Percentiles rank a stretch among this genome's conserved stretches.
phyloP scores from a whole-genome alignment of 2,113 vertebrate genomes.

The Bufo gargarizans region DNA sequence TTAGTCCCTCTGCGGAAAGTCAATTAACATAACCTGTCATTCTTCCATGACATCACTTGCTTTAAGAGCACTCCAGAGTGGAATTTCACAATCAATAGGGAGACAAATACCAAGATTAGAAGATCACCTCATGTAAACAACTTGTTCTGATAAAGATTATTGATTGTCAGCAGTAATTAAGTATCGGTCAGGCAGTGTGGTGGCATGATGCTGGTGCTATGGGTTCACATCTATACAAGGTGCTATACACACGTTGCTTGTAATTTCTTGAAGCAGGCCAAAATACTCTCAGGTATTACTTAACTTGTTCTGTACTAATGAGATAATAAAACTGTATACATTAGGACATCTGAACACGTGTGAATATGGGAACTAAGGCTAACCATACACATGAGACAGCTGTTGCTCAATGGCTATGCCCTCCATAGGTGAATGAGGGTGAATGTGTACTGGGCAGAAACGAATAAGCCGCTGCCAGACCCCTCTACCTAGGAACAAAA shows the following conservation, averaged over 20 bases:
- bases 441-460: too few relatives aligned
- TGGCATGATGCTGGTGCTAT: neutral
- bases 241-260: neutral
- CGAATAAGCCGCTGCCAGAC: too few relatives aligned
- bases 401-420: too few relatives aligned
- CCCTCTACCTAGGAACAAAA: too few relatives aligned
- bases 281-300: neutral
- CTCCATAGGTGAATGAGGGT: too few relatives aligned
- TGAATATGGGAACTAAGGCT: too few relatives aligned
- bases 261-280: neutral
- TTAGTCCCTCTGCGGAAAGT: neutral
- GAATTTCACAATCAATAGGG: conserved; percentile 26
- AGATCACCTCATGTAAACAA: conserved; percentile 32
- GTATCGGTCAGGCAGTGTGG: neutral
- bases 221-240: neutral
- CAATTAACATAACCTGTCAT: conserved; percentile 10
- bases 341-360: too few relatives aligned
- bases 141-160: conserved; percentile 27
- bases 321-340: too few relatives aligned
- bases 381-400: too few relatives aligned
- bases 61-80: conserved; percentile 21
- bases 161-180: conserved; percentile 21
- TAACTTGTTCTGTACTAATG: neutral
- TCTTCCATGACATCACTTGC: conserved; percentile 35
- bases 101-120: conserved; percentile 18